phyloP scores from a whole-genome alignment of 2,888 invertebrate species.

The Dasypogon diadema region DNA sequence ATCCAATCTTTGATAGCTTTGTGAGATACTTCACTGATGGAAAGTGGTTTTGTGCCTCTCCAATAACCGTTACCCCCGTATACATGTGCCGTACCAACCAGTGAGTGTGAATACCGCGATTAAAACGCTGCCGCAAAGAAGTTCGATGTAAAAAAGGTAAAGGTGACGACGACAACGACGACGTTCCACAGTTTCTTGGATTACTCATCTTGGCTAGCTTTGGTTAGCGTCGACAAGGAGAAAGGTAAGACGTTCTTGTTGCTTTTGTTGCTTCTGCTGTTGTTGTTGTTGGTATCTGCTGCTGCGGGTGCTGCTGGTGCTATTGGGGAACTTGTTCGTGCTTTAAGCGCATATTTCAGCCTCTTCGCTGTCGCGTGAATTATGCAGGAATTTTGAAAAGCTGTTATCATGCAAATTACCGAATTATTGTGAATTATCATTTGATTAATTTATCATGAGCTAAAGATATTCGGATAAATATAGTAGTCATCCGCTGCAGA shows the following conservation, averaged over 20 bases:
- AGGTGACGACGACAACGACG: not conserved
- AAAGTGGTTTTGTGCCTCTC: not conserved
- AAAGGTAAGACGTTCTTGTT: not conserved
- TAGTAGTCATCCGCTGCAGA: not conserved
- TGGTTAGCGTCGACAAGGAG: not conserved
- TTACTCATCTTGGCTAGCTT: not conserved
- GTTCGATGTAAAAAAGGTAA: not conserved
- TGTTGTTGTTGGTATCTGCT: not conserved
- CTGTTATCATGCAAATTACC: not conserved
- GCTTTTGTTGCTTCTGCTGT: not conserved
- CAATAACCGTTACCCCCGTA: not conserved
- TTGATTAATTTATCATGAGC: not conserved
- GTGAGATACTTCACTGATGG: not conserved
- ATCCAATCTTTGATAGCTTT: not conserved
- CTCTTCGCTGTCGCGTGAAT: not conserved
- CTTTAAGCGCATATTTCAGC: not conserved
- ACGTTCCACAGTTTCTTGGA: not conserved
- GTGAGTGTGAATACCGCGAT: not conserved
- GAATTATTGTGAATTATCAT: not conserved
- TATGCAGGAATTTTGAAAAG: not conserved
- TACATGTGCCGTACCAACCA: not conserved
- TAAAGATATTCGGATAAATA: not conserved
- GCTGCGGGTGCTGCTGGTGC: not conserved
- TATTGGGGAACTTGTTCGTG: not conserved
- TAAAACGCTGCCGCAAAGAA: not conserved